phyloP scores from a whole-genome alignment of 2,888 invertebrate genomes.

The Leptothorax acervorum region DNA sequence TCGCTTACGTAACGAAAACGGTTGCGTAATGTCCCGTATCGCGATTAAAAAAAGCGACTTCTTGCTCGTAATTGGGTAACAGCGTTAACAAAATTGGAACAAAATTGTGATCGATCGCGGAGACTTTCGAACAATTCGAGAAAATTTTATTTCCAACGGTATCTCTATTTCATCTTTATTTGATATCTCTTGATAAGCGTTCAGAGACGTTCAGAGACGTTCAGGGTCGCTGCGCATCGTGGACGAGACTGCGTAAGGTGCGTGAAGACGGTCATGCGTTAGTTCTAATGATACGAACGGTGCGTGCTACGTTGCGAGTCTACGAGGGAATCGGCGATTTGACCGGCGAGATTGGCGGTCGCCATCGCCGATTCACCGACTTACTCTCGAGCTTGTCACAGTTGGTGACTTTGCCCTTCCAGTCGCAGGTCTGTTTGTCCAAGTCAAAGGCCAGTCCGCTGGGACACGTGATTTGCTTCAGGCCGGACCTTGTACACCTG shows the following conservation, averaged over 20 bases:
- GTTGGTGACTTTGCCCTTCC: slow-evolving; percentile 99
- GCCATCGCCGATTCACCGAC: slow-evolving; percentile 85
- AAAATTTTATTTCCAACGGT: neutral
- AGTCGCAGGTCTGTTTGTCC: slow-evolving; percentile 99
- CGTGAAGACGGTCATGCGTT: slow-evolving; percentile 72
- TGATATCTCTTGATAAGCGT: neutral
- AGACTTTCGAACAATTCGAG: neutral
- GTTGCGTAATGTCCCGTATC: slow-evolving; percentile 21
- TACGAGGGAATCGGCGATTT: slow-evolving; percentile 79
- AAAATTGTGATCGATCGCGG: neutral
- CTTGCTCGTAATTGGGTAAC: slow-evolving; percentile 11
- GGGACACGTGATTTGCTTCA: slow-evolving; percentile 98
- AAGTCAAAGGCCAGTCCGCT: slow-evolving; percentile 98
- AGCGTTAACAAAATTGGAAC: neutral
- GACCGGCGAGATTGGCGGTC: slow-evolving; percentile 26
- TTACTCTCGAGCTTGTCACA: slow-evolving; percentile 99
- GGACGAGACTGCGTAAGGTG: slow-evolving; percentile 39
- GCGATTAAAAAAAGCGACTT: slow-evolving; percentile 30
- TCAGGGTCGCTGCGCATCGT: slow-evolving; percentile 53
- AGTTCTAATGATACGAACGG: slow-evolving; percentile 76
- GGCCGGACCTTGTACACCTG: slow-evolving; percentile 97
- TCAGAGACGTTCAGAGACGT: slow-evolving; percentile 48
- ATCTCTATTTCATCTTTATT: neutral
- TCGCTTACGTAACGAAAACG: slow-evolving; percentile 23
- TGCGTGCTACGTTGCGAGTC: slow-evolving; percentile 85